Conservation (phyloP, 92 coral and sea anemone genomes). For the Micromussa lordhowensis region DNA sequence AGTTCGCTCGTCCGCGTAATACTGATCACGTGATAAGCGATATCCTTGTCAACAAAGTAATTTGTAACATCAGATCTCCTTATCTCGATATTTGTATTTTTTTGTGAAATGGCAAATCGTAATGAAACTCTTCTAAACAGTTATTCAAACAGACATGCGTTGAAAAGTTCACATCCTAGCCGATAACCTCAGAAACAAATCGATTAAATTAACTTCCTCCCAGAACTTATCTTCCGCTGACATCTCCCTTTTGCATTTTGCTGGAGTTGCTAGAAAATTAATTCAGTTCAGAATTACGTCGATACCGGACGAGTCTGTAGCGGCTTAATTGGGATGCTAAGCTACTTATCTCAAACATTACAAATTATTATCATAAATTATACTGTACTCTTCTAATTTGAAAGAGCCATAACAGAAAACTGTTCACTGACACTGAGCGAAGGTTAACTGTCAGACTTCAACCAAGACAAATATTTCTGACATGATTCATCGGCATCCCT, state of each 20-base stretch:
- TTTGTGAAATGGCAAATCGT: background rate
- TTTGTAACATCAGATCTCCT: background rate
- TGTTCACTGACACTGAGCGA: too few species aligned
- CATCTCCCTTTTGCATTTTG: too few species aligned
- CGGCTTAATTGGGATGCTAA: too few species aligned
- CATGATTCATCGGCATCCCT: background rate
- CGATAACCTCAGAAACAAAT: background rate
- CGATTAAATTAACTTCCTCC: too few species aligned
- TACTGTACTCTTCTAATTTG: too few species aligned
- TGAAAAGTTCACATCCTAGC: background rate
- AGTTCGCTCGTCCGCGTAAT: constrained; percentile 16
- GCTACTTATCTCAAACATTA: too few species aligned
- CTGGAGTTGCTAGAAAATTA: too few species aligned
- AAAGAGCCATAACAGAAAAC: too few species aligned
- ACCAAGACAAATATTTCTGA: background rate
- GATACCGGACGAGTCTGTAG: too few species aligned
- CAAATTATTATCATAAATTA: too few species aligned
- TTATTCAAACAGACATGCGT: background rate
- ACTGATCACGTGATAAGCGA: constrained; percentile 14
- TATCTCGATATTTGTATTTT: background rate
- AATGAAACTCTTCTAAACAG: constrained; percentile 1
- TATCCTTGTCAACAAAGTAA: background rate
- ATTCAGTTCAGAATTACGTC: too few species aligned
- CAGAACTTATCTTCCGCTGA: too few species aligned
- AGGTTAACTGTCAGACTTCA: background rate